Evolutionary conservation across 2,797 vertebrate genomes (phyloP).

Genomic region (Phoebastria nigripes): DNA sequence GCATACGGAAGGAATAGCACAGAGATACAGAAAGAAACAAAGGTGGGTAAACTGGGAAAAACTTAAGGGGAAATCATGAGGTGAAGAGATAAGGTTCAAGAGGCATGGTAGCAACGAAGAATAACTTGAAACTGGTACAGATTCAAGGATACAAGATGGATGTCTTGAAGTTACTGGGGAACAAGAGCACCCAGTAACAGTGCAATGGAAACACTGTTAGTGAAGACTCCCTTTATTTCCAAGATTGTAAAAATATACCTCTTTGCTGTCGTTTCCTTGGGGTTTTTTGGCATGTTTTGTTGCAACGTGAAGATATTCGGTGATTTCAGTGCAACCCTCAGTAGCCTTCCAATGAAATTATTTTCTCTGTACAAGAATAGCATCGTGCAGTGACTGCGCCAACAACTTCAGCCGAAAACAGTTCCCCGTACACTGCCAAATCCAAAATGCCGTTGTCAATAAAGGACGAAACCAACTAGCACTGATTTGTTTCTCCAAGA

Average conservation of each 20-base stretch:
- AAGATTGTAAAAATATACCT: background rate
- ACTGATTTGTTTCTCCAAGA: background rate
- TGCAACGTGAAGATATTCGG: background rate
- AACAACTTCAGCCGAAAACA: slow-evolving; percentile 22
- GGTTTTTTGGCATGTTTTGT: background rate
- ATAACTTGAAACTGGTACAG: background rate
- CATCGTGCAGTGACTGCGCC: background rate
- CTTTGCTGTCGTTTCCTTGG: background rate
- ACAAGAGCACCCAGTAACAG: background rate
- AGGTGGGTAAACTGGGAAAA: background rate
- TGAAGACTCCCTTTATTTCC: background rate
- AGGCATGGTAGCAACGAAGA: background rate
- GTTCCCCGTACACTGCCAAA: background rate
- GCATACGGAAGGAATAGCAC: background rate
- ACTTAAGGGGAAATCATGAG: background rate
- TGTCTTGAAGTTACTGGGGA: background rate
- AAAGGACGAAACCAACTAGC: background rate
- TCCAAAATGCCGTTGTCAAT: slow-evolving; percentile 3
- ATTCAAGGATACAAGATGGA: background rate
- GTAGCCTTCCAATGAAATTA: background rate
- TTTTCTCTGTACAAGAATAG: background rate
- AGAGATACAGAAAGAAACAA: background rate
- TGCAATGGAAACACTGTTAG: background rate
- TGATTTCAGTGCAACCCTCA: background rate
- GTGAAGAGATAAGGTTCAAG: background rate